Evolutionary conservation across 2,113 vertebrate genomes (phyloP).

Genomic region (Monarcha castaneiventris): DNA sequence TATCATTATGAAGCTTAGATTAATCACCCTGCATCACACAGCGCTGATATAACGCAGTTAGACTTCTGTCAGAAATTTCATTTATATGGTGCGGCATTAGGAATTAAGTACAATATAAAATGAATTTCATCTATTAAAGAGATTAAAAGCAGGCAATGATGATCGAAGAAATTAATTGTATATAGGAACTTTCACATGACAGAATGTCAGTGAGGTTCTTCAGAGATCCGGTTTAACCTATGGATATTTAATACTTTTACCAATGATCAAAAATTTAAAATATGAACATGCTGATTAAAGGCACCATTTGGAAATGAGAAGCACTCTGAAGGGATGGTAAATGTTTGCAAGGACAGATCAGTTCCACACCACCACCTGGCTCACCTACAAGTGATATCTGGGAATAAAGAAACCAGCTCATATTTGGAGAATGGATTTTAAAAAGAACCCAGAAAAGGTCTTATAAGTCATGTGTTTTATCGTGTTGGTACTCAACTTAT

Average conservation of each 20-base stretch:
- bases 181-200: not conserved
- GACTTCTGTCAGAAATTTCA: conserved; percentile 6
- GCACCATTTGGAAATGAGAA: not conserved
- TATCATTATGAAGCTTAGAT: conserved; percentile 15
- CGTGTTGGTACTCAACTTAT: not conserved
- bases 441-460: not conserved
- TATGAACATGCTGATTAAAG: not conserved
- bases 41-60: not conserved
- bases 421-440: not conserved
- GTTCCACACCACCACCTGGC: not conserved
- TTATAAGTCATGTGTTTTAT: not conserved
- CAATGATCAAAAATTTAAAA: not conserved
- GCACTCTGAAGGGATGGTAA: not conserved
- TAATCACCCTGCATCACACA: not conserved
- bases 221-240: not conserved
- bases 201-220: not conserved
- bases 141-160: conserved; percentile 15
- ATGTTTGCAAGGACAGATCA: not conserved
- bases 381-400: not conserved
- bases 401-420: not conserved
- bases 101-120: not conserved
- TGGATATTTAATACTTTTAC: not conserved
- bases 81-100: not conserved
- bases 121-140: not conserved
- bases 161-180: not conserved